Base-by-base conservation (phyloP, 2,888 invertebrate genomes). In the Cataglyphis rosenhaueri region DNA sequence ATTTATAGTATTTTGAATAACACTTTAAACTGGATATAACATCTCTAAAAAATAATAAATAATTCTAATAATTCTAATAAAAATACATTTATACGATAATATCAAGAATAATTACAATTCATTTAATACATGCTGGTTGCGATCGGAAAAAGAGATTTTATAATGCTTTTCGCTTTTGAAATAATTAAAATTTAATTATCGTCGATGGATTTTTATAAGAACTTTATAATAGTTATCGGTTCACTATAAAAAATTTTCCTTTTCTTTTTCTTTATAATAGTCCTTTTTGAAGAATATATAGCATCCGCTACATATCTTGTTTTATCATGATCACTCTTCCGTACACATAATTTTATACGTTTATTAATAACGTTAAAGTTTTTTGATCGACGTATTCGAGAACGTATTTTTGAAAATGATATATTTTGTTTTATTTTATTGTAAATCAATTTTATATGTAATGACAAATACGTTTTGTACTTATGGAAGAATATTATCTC, bases 321-420 rank as follows among this genome's bases (percentile, higher is more conserved):
- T 62, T 32, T 35, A 74, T 62, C 48, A 74, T 21, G 15, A 32
- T 74, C 73, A 44, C 29, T 74, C 32, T 62, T 44, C 5, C 29
- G 21, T 32, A 35, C 21, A 74, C 21, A 62, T 74, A 74, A 74
- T 74, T 62, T 32, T 18, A 74, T 48, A 18, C 62, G 62, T 21
- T n/a, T 74, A 62, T 74, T 62, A 62, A 21, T 74, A 62, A 61
- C 44, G n/a, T 44, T 21, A 61, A 61, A 55, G 44, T 44, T 61
- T 61, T 74, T 74, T 59, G 15, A 5, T 32, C 8, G 3, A 29
- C 29, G 29, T 15, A 59, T 41, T 41, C 25, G 8, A 74, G 41
- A 29, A 59, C 9, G 3, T 29, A 1, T 61, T 29, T 41, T 73
- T 15, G 18, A 21, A 55, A 38, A 71, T 52, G 2, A n/a, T 52